Conservation (phyloP, 2,113 vertebrate genomes). For the Dasyornis broadbenti region DNA sequence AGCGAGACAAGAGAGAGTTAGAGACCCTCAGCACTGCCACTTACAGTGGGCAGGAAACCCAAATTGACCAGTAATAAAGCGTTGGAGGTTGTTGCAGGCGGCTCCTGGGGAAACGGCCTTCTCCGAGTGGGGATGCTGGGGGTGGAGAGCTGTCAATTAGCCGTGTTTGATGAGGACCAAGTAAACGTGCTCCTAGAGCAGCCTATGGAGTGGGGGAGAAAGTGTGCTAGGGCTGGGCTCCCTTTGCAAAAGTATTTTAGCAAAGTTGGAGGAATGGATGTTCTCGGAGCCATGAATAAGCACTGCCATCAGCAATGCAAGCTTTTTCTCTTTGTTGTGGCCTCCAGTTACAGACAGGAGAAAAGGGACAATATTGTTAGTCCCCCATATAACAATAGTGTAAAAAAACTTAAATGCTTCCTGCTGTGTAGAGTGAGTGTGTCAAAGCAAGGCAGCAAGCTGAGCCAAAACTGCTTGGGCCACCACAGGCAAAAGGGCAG, state of each 20-base stretch:
- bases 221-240: not conserved
- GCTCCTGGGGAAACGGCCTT: conserved; percentile 73
- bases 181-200: conserved; percentile 15
- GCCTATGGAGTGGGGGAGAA: not conserved
- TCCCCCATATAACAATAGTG: not conserved
- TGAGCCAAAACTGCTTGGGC: not conserved
- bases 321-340: not conserved
- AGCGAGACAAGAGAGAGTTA: conserved; percentile 71
- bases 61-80: conserved; percentile 80
- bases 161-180: conserved; percentile 59
- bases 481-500: not conserved
- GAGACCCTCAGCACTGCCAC: conserved; percentile 77
- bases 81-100: conserved; percentile 69
- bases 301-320: not conserved
- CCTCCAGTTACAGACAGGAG: not conserved
- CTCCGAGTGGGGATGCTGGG: conserved; percentile 53
- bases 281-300: not conserved
- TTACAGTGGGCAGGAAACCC: conserved; percentile 78
- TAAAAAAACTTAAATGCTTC: not conserved
- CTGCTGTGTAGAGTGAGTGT: not conserved
- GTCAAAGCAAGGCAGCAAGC: not conserved
- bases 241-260: not conserved
- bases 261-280: not conserved
- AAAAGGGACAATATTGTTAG: not conserved
- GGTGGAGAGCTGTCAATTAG: conserved; percentile 74